Evolutionary conservation across 2,113 vertebrate genomes (phyloP).

Genomic region (Galeopterus variegatus): DNA sequence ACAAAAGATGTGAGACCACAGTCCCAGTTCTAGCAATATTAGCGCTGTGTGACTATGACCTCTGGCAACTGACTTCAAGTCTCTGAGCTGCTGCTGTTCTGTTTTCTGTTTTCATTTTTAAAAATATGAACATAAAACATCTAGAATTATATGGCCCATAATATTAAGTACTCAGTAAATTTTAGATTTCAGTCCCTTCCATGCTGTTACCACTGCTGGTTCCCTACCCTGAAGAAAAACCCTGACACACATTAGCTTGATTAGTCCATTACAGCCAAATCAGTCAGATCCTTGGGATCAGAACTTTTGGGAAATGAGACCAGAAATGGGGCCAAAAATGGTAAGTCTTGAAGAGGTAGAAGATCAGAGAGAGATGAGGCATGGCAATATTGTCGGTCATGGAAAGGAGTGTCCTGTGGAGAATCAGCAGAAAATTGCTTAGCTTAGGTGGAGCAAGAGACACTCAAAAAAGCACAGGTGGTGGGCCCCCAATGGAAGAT

Average conservation of each 20-base stretch:
- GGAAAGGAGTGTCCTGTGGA: not conserved
- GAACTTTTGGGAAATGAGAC: not conserved
- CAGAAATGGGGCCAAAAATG: not conserved
- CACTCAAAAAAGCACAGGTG: not conserved
- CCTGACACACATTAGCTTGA: not conserved
- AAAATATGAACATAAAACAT: not conserved
- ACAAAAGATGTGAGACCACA: not conserved
- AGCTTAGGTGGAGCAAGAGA: not conserved
- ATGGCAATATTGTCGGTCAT: not conserved
- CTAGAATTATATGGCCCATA: not conserved
- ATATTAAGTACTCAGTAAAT: not conserved
- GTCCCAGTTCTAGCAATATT: not conserved
- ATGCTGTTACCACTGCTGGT: too few species aligned
- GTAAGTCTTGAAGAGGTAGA: not conserved
- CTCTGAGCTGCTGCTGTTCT: not conserved
- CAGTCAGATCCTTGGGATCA: not conserved
- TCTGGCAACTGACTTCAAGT: not conserved
- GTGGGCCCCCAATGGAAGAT: not conserved
- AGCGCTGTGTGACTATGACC: not conserved
- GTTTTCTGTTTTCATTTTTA: not conserved
- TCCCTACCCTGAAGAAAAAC: not conserved
- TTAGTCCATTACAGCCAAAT: not conserved
- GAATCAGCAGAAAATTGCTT: not conserved
- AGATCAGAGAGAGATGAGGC: not conserved
- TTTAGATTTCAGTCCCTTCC: not conserved